These are phyloP conservation scores for Coracopsis vasa DNA, from an alignment of 2,113 vertebrate genomes.

Conservation along the genomic window DNA sequence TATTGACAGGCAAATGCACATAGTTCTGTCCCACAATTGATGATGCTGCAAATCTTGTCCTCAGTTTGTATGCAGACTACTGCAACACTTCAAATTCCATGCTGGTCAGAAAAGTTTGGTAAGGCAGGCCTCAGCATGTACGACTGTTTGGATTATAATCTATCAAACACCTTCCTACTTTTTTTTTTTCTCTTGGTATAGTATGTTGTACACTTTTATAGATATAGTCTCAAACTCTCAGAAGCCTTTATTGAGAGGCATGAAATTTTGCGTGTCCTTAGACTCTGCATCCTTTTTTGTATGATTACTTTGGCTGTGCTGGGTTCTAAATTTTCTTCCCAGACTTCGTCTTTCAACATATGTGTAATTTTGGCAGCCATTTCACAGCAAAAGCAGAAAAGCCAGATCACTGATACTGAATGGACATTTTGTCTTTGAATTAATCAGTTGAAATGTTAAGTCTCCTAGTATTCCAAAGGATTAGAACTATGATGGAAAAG, in stretches of 20 bases:
- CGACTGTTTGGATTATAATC: neutral
- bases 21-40: neutral
- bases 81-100: neutral
- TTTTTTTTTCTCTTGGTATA: neutral
- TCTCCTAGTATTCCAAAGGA: neutral
- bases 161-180: neutral
- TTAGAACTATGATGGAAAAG: neutral
- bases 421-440: neutral
- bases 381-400: neutral
- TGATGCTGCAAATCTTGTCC: neutral
- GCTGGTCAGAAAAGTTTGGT: neutral
- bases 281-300: neutral
- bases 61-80: neutral
- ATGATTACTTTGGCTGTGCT: neutral
- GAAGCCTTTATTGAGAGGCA: neutral
- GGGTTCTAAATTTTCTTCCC: neutral
- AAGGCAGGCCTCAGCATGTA: neutral
- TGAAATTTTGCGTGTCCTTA: neutral
- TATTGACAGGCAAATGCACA: neutral
- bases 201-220: neutral
- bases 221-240: neutral
- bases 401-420: neutral
- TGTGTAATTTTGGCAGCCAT: neutral
- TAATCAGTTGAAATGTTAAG: neutral
- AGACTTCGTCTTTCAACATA: neutral